phyloP scores from a whole-genome alignment of 2,797 vertebrate genomes.

The Ciconia nigra region DNA sequence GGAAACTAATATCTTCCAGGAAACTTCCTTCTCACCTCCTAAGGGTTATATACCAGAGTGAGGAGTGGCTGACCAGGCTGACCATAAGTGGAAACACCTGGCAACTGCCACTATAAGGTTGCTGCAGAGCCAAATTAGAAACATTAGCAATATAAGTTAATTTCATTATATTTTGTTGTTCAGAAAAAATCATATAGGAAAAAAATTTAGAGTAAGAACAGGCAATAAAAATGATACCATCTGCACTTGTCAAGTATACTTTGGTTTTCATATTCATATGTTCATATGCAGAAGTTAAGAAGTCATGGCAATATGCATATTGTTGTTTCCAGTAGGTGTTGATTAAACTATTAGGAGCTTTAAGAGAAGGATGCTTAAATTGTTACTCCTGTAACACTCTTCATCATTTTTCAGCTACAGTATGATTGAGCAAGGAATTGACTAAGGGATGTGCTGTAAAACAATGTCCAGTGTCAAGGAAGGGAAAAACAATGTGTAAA shows the following conservation, averaged over 20 bases:
- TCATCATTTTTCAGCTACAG: not conserved
- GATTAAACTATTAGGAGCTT: not conserved
- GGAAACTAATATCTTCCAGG: not conserved
- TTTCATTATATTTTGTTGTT: not conserved
- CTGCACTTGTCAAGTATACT: not conserved
- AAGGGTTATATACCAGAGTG: not conserved
- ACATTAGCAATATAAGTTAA: not conserved
- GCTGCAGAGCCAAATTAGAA: not conserved
- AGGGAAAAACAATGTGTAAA: not conserved
- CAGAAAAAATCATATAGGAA: not conserved
- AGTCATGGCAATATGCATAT: not conserved
- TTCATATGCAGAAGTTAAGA: not conserved
- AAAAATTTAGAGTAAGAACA: not conserved
- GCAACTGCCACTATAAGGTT: not conserved
- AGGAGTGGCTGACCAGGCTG: not conserved
- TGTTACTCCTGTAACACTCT: not conserved
- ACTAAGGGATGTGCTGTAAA: not conserved
- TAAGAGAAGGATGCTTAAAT: not conserved
- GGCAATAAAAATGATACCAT: not conserved
- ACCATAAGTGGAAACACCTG: not conserved
- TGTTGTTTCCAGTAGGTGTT: not conserved
- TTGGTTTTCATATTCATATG: not conserved
- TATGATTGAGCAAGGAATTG: not conserved
- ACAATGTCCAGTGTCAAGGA: not conserved
- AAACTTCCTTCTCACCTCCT: not conserved